Evolutionary conservation across 2,113 vertebrate species (phyloP).

Genomic region (Lophochroa leadbeateri): DNA sequence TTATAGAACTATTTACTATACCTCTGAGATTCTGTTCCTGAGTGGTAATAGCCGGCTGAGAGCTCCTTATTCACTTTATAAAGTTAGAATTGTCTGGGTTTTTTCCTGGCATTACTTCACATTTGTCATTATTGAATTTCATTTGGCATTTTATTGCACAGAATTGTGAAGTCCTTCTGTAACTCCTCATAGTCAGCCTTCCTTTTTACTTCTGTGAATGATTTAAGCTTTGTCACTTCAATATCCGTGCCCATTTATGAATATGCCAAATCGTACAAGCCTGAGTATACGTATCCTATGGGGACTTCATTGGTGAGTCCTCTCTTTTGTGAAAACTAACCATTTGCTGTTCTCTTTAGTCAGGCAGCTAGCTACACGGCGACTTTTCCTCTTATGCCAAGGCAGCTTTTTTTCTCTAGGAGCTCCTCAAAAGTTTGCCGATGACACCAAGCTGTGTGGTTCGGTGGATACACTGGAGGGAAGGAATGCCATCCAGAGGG

Average conservation of each 20-base stretch:
- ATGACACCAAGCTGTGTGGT: too few species aligned
- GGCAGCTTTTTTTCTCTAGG: background rate
- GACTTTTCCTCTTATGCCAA: background rate
- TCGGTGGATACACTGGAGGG: too few species aligned
- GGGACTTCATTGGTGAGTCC: background rate
- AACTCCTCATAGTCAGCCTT: background rate
- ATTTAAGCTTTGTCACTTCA: background rate
- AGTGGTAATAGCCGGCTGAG: background rate
- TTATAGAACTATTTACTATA: background rate
- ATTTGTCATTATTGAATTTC: conserved; percentile 4
- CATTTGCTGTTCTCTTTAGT: background rate
- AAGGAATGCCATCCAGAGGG: too few species aligned
- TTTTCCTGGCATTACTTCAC: background rate
- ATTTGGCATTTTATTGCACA: background rate
- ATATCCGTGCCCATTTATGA: background rate
- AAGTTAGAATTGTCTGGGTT: background rate
- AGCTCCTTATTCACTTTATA: background rate
- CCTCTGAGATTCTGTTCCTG: background rate
- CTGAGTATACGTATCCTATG: background rate
- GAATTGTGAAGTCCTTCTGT: background rate
- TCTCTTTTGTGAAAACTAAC: background rate
- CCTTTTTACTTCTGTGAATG: background rate
- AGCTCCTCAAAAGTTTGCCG: background rate
- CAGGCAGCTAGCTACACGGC: background rate
- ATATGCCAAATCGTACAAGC: background rate